Percentiles rank a stretch among this genome's conserved stretches.
These are phyloP conservation scores for Drosophila dunni DNA, from an alignment of 1,140 invertebrate genomes.

Conservation along the genomic window DNA sequence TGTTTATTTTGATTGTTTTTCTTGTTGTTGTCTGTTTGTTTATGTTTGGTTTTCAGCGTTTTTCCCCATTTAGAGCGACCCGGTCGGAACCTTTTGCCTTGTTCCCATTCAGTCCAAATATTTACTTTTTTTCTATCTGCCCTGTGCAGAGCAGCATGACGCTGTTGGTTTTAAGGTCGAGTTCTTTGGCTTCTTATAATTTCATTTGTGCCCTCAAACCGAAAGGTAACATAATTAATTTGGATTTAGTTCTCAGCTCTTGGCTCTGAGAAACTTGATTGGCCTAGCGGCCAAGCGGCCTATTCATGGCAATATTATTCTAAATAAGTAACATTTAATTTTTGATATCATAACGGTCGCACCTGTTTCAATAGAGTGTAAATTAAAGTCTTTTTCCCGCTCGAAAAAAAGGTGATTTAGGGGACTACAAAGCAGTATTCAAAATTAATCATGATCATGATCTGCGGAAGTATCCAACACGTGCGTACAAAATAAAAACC, in stretches of 20 bases:
- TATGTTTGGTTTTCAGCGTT: slow-evolving; percentile 56
- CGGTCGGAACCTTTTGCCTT: slow-evolving; percentile 57
- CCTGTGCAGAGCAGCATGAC: slow-evolving; percentile 63
- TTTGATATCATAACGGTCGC: slow-evolving; percentile 75
- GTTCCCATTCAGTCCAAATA: slow-evolving; percentile 75
- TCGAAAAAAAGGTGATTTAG: slow-evolving; percentile 24
- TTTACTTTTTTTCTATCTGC: slow-evolving; percentile 62
- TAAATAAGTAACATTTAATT: slow-evolving; percentile 73
- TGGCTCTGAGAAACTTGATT: slow-evolving; percentile 21
- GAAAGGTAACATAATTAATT: slow-evolving; percentile 70
- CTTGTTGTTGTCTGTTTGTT: slow-evolving; percentile 57
- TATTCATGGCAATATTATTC: slow-evolving; percentile 60
- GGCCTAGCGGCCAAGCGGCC: slow-evolving; percentile 31
- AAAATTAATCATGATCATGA: slow-evolving; percentile 40
- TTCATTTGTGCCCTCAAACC: slow-evolving; percentile 59
- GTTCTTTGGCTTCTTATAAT: slow-evolving; percentile 71
- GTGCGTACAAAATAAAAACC: slow-evolving; percentile 34
- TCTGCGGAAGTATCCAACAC: slow-evolving; percentile 49
- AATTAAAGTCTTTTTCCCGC: slow-evolving; percentile 28
- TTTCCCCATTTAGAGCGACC: slow-evolving; percentile 55
- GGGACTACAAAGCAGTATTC: slow-evolving; percentile 21
- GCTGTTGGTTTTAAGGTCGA: slow-evolving; percentile 64
- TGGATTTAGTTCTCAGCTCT: slow-evolving; percentile 62
- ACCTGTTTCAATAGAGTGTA: slow-evolving; percentile 44
- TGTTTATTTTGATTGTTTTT: slow-evolving; percentile 29